These are phyloP conservation scores for Porites lutea DNA, from an alignment of 64 coral and sea anemone genomes.

Conservation along the genomic window DNA sequence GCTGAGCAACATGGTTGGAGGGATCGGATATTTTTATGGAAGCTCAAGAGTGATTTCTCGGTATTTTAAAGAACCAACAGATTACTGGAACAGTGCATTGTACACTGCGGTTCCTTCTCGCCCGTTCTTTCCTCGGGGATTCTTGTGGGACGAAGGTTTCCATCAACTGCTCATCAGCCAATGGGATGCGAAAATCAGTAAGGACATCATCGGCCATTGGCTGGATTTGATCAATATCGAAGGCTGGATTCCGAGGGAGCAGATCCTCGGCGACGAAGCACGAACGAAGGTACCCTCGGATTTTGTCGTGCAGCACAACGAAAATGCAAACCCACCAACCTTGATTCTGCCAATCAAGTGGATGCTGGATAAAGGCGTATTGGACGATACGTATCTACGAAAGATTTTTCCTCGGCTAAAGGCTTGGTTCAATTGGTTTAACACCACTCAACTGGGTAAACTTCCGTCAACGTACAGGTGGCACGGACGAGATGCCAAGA, in stretches of 20 bases:
- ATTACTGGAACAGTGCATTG: slow-evolving; percentile 92
- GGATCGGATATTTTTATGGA: slow-evolving; percentile 94
- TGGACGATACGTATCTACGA: slow-evolving; percentile 75
- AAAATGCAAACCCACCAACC: slow-evolving; percentile 97
- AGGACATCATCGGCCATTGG: slow-evolving; percentile 97
- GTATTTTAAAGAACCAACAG: slow-evolving; percentile 83
- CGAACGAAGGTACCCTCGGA: slow-evolving; percentile 94
- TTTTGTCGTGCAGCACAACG: slow-evolving; percentile 95
- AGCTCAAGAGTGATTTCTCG: slow-evolving; percentile 86
- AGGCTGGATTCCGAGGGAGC: slow-evolving; percentile 97
- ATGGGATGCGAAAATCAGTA: slow-evolving; percentile 93
- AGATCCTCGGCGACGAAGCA: slow-evolving; percentile 95
- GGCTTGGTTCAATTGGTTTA: slow-evolving; percentile 97
- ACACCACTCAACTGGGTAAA: slow-evolving; percentile 87
- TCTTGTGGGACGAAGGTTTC: slow-evolving; percentile 99
- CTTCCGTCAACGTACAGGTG: slow-evolving; percentile 93
- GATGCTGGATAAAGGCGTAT: slow-evolving; percentile 92
- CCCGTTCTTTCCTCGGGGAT: slow-evolving; percentile 94
- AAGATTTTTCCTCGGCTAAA: slow-evolving; percentile 95
- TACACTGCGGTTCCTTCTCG: slow-evolving; percentile 95
- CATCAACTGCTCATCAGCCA: slow-evolving; percentile 98
- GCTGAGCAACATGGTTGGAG: slow-evolving; percentile 89
- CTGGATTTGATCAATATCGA: slow-evolving; percentile 95
- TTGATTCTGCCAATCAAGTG: slow-evolving; percentile 94
- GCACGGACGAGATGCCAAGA: slow-evolving; percentile 83